These are phyloP conservation scores for Bombycilla garrulus DNA, from an alignment of 2,113 vertebrate species.

Conservation along the genomic window DNA sequence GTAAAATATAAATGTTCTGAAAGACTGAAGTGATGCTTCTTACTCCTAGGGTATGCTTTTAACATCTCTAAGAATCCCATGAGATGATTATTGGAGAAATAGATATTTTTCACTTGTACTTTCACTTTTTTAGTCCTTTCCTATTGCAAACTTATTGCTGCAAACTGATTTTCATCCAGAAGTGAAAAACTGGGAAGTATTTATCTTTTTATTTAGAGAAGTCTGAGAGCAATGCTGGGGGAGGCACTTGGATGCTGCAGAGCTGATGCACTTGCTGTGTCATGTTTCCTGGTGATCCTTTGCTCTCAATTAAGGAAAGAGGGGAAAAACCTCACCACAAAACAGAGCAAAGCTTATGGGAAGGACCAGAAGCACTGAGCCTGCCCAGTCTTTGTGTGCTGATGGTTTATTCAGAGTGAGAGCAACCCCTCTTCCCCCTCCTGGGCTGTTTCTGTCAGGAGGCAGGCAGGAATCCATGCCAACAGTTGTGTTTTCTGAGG, in stretches of 20 bases:
- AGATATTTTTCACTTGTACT: not conserved
- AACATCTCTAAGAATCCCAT: not conserved
- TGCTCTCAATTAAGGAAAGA: not conserved
- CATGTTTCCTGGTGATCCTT: not conserved
- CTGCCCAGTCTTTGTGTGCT: not conserved
- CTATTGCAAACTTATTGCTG: not conserved
- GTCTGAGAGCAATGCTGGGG: not conserved
- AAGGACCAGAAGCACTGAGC: not conserved
- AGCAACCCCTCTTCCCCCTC: not conserved
- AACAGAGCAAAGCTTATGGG: not conserved
- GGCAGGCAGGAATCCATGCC: not conserved
- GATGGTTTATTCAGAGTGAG: not conserved
- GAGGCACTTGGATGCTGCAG: not conserved
- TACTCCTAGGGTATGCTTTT: not conserved
- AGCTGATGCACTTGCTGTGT: not conserved
- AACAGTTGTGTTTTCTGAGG: not conserved
- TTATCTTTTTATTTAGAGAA: not conserved
- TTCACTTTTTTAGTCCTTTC: not conserved
- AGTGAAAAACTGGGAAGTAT: not conserved
- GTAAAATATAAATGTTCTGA: not conserved
- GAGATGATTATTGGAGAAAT: not conserved
- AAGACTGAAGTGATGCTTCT: not conserved
- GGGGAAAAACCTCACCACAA: not conserved
- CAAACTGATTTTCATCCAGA: not conserved
- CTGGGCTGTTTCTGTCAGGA: not conserved